These are phyloP conservation scores for Dicrostonyx torquatus DNA, from an alignment of 2,797 vertebrate genomes.

Conservation along the genomic window DNA sequence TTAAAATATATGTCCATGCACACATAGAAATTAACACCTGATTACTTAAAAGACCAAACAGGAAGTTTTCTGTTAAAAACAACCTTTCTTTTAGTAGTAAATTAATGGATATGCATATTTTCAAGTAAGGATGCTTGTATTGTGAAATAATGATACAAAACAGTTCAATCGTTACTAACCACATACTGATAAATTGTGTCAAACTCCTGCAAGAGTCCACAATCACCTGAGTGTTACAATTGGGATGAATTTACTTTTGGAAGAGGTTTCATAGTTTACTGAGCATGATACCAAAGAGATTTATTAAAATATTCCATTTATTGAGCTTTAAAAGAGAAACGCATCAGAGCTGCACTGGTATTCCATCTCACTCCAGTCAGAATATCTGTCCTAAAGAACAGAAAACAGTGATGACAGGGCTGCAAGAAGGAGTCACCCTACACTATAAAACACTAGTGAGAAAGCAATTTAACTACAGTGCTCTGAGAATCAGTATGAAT, in stretches of 20 bases:
- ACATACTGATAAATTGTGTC: background rate
- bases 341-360: background rate
- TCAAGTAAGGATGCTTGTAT: background rate
- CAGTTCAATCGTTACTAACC: background rate
- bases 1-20: background rate
- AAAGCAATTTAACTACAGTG: background rate
- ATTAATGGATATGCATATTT: background rate
- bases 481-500: no score
- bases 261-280: background rate
- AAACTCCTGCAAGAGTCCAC: background rate
- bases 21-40: background rate
- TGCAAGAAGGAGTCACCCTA: background rate
- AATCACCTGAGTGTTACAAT: background rate
- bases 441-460: background rate
- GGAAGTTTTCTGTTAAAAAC: background rate
- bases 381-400: background rate
- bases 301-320: background rate
- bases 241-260: background rate
- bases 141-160: background rate
- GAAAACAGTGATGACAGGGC: background rate
- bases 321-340: background rate
- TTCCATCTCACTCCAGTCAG: background rate
- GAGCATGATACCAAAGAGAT: background rate
- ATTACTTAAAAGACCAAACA: conserved; percentile 27
- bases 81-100: background rate